Percentiles rank a stretch among this genome's conserved stretches.
Evolutionary conservation across 2,797 vertebrate species (phyloP).

Genomic region (Peromyscus attwateri): DNA sequence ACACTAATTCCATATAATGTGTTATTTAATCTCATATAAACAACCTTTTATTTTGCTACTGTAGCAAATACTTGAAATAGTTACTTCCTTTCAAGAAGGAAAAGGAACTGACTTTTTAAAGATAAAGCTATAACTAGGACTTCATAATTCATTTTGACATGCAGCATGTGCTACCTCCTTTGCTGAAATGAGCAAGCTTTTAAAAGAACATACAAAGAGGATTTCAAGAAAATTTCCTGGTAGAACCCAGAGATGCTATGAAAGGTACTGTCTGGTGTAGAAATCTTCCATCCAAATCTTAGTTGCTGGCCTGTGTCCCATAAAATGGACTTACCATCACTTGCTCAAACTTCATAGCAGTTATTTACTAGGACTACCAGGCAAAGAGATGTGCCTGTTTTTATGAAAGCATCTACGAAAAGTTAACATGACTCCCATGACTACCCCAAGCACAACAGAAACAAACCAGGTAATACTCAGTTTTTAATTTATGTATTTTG

Average conservation of each 20-base stretch:
- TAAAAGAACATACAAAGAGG: constrained; percentile 9
- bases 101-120: constrained; percentile 41
- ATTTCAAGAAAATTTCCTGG: constrained; percentile 38
- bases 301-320: constrained; percentile 15
- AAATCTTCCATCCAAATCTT: constrained; percentile 56
- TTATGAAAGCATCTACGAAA: constrained; percentile 20
- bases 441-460: background rate
- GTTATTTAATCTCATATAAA: constrained; percentile 29
- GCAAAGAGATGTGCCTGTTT: constrained; percentile 35
- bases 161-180: constrained; percentile 21
- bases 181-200: constrained; percentile 65
- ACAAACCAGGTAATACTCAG: constrained; percentile 6
- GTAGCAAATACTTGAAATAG: constrained; percentile 48
- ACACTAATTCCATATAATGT: constrained; percentile 62
- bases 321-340: constrained; percentile 25
- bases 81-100: constrained; percentile 59
- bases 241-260: constrained; percentile 28
- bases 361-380: constrained; percentile 43
- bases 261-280: constrained; percentile 23
- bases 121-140: constrained; percentile 29
- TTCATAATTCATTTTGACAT: constrained; percentile 52
- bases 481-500: background rate
- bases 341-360: constrained; percentile 29
- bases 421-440: background rate
- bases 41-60: constrained; percentile 24